Conservation (phyloP, 2,113 vertebrate species). For the Pimephales promelas region DNA sequence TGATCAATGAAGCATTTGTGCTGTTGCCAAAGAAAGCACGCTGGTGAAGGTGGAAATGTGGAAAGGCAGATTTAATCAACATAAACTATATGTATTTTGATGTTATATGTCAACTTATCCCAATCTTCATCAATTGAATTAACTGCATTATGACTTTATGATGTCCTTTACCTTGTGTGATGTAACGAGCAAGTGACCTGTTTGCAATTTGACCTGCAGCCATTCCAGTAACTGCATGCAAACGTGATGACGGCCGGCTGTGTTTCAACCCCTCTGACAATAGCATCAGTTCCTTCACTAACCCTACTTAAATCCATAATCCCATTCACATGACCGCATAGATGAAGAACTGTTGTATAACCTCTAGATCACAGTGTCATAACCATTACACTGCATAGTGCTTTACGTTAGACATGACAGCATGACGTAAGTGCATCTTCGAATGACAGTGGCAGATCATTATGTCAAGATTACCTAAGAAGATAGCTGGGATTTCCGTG, state of each 20-base stretch:
- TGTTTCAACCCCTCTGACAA: neutral
- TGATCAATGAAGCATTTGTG: conserved; percentile 17
- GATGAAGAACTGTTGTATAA: conserved; percentile 37
- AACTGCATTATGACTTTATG: neutral
- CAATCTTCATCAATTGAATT: neutral
- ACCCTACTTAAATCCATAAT: conserved; percentile 30
- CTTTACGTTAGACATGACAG: neutral
- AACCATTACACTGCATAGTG: neutral
- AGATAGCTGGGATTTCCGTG: neutral
- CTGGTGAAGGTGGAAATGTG: neutral
- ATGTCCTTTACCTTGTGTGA: neutral
- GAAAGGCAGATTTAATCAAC: neutral
- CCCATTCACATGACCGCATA: neutral
- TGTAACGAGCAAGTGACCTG: conserved; percentile 9
- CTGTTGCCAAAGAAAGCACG: neutral
- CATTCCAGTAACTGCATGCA: conserved; percentile 17
- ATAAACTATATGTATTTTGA: neutral
- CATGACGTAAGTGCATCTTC: neutral
- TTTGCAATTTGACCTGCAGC: neutral
- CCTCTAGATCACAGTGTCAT: neutral
- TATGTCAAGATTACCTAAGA: neutral
- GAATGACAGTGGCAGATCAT: neutral
- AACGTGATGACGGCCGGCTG: neutral
- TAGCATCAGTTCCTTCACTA: conserved; percentile 11
- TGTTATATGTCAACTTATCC: no score